Base-by-base conservation (phyloP, 2,888 invertebrate species). In the Biston betularia region DNA sequence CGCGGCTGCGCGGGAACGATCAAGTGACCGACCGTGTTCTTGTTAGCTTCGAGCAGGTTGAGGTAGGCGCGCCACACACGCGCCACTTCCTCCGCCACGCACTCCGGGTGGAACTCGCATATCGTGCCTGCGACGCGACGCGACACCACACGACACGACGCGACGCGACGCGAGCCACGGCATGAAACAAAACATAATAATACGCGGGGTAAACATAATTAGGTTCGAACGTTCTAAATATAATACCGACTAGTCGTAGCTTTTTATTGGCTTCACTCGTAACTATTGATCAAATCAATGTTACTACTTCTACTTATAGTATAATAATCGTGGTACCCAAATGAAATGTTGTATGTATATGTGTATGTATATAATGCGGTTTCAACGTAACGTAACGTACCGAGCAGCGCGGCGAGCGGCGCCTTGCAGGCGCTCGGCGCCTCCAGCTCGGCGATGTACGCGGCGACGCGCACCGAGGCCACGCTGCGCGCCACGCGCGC, bases 21-120 rank as follows among this genome's bases (percentile, higher is more conserved):
- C 4, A 1, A 4, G 34, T 2, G 6, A 75, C 82, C 78, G 66
- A 89, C 90, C 15, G 86, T 80, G 8, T 82, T 81, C 35, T 83
- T 87, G 9, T 75, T 80, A 0, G 74, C 74, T 3, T 83, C 84
- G 15, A 91, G 62, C 53, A 88, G 69, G 33, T 82, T 84, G 0
- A 89, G 70, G 40, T 80, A 89, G 0, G 82, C 79, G 8, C 88
- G 69, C 90, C 89, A 89, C 42, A 90, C 78, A 14, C 70, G 79
- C 0, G 62, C 73, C 5, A 72, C 69, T 0, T 86, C 73, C 0
- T 82, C 79, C 0, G 75, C 70, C 0, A 89, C 79, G 0, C 66
- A 46, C 3, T 82, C 84, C 0, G 89, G 89, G 2, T 84, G 83
- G 12, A 82, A 69, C 42, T 85, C 84, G 40, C 88, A 87, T 57